Percentiles rank a stretch among this genome's conserved stretches.
Conservation (phyloP, 2,113 vertebrate genomes). For the Sylvilagus bachmani region DNA sequence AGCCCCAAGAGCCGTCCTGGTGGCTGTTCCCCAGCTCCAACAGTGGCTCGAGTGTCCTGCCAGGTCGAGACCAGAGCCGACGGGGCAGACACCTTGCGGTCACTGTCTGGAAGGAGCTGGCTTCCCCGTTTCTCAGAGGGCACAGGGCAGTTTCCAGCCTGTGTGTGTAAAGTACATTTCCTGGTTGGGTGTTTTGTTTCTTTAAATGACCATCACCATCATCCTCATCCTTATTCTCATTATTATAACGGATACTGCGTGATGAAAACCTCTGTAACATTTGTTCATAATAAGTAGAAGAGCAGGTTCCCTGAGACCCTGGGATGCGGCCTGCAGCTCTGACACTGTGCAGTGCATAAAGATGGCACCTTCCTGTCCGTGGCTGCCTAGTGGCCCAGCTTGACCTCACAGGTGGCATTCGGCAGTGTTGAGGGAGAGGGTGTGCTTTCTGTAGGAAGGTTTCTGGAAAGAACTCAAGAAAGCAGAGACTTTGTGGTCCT, state of each 20-base stretch:
- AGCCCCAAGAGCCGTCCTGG: neutral
- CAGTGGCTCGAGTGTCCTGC: neutral
- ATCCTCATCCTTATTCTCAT: neutral
- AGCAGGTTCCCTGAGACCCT: neutral
- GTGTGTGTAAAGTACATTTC: constrained; percentile 25
- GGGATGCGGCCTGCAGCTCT: neutral
- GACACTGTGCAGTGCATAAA: neutral
- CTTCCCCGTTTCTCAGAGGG: constrained; percentile 1
- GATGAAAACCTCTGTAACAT: neutral
- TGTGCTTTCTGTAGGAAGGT: neutral
- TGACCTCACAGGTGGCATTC: neutral
- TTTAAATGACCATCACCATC: neutral
- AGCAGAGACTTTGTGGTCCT: neutral
- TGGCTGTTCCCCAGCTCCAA: neutral
- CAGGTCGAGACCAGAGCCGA: neutral
- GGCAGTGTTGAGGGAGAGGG: neutral
- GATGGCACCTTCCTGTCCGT: neutral
- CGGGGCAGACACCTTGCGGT: neutral
- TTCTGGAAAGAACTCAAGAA: neutral
- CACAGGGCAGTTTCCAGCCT: neutral
- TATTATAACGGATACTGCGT: neutral
- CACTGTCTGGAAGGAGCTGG: neutral
- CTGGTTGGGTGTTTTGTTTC: neutral
- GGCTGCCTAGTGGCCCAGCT: neutral
- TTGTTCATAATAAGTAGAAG: constrained; percentile 37